These are phyloP conservation scores for Embidobia sp. DNA, from an alignment of 2,888 invertebrate species.

Conservation along the genomic window DNA sequence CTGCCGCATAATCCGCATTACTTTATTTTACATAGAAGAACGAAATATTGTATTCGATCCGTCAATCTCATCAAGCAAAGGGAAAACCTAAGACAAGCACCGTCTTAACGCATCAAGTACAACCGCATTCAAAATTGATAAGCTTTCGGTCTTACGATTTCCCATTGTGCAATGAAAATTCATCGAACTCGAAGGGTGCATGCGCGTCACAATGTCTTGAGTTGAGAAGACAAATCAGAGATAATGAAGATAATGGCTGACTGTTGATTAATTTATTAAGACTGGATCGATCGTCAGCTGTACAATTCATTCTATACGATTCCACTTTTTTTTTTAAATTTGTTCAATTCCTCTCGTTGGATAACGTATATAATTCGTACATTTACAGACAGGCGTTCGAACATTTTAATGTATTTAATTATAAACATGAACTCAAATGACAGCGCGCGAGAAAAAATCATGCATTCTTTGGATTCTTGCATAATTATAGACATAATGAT, in stretches of 20 bases:
- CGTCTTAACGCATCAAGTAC: no score
- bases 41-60: conserved; percentile 31
- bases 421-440: conserved; percentile 69
- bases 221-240: conserved; percentile 33
- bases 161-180: conserved; percentile 52
- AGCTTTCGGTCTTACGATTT: conserved; percentile 39
- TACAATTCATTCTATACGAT: conserved; percentile 6
- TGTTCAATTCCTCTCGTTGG: conserved; percentile 34
- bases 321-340: conserved; percentile 4
- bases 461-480: conserved; percentile 80
- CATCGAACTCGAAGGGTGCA: conserved; percentile 42
- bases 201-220: conserved; percentile 47
- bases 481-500: conserved; percentile 81
- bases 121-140: no score
- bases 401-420: conserved; percentile 49
- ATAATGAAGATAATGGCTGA: conserved; percentile 32
- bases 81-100: conserved; percentile 18
- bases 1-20: conserved; percentile 47
- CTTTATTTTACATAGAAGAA: conserved; percentile 24
- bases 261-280: conserved; percentile 53
- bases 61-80: conserved; percentile 28
- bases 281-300: conserved; percentile 60
- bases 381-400: conserved; percentile 17
- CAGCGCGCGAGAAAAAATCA: conserved; percentile 73
- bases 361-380: conserved; percentile 24